Evolutionary conservation across 1,140 invertebrate species (phyloP), one percentile per base, ranked within the genome.

Genomic region (Brachionus manjavacas): DNA sequence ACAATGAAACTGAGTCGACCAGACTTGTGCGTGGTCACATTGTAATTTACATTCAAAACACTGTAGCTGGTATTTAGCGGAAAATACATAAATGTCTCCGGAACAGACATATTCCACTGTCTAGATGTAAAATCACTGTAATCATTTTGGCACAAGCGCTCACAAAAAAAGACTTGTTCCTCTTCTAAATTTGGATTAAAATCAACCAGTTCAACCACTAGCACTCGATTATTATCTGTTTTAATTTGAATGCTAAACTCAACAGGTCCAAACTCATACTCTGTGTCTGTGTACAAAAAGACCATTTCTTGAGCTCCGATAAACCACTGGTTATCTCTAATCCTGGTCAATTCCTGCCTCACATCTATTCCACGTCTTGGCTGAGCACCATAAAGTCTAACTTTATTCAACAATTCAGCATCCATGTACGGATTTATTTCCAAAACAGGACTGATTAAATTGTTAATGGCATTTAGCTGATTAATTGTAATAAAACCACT

Each of bases 301-400:
- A 81, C 79, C 16, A 41, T 64, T 46, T 81, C 49, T 25, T 81
- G 52, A 25, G 52, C 14, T 23, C 79, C 79, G 14, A 81, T 81
- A 46, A 64, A 68, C 79, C 79, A 81, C 31, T 60, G n/a, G 64
- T 81, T 81, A 28, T 81, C 52, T n/a, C 60, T 68, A 81, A 81
- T 25, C 25, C 79, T 60, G 9, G 79, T 81, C 31, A 81, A 68
- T 46, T 81, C 79, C 35, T 46, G 7, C 23, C 79, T 52, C 7
- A 81, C 52, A 43, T 81, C 79, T 20, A 12, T 31, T 0, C 79
- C 79, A 41, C 79, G 20, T 14, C 25, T 60, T 14, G 79, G 79
- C 25, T 81, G 16, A 23, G 79, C 55, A 11, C 35, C 23, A n/a
- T 41, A 64, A 31, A 81, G 43, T 43, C 79, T 41, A 7, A 81